Percentiles rank a stretch among this genome's conserved stretches.
These are phyloP conservation scores for Beroe ovata DNA, from an alignment of 37 sponge, comb jelly and placozoan genomes.

Conservation along the genomic window DNA sequence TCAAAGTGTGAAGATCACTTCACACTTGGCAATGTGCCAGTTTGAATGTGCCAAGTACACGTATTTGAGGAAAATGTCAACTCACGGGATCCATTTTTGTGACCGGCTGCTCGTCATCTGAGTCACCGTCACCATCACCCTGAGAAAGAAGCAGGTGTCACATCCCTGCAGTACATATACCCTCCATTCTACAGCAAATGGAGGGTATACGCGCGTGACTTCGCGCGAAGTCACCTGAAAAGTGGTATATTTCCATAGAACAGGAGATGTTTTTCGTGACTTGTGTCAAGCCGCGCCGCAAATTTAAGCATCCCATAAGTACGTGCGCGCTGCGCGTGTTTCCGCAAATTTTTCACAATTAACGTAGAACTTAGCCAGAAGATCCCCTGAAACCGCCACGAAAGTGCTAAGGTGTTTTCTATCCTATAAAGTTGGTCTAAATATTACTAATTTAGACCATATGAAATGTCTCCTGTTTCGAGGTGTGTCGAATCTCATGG, in stretches of 20 bases:
- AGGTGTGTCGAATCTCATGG: too few species aligned
- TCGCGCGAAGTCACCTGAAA: neutral
- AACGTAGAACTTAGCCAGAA: too few species aligned
- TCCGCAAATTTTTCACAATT: too few species aligned
- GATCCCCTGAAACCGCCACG: too few species aligned
- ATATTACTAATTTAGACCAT: too few species aligned
- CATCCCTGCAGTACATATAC: neutral
- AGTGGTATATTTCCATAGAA: neutral
- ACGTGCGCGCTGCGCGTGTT: too few species aligned
- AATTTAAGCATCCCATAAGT: too few species aligned
- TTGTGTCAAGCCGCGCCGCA: too few species aligned
- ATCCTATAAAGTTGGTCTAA: too few species aligned
- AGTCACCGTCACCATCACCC: neutral
- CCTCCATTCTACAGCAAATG: neutral
- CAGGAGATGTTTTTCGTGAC: too few species aligned
- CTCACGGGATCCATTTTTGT: conserved; percentile 47
- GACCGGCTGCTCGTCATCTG: conserved; percentile 8
- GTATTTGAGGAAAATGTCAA: neutral
- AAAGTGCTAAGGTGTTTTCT: too few species aligned
- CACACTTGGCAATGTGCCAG: neutral
- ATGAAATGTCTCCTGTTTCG: too few species aligned
- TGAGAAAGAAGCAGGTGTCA: neutral
- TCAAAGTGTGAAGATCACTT: neutral
- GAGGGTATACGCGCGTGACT: neutral
- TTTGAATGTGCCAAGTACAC: neutral